A percentile compares a stretch with the other conserved stretches of the same genome.
Evolutionary conservation across 2,888 invertebrate genomes (phyloP).

Genomic region (Machimus rusticus): DNA sequence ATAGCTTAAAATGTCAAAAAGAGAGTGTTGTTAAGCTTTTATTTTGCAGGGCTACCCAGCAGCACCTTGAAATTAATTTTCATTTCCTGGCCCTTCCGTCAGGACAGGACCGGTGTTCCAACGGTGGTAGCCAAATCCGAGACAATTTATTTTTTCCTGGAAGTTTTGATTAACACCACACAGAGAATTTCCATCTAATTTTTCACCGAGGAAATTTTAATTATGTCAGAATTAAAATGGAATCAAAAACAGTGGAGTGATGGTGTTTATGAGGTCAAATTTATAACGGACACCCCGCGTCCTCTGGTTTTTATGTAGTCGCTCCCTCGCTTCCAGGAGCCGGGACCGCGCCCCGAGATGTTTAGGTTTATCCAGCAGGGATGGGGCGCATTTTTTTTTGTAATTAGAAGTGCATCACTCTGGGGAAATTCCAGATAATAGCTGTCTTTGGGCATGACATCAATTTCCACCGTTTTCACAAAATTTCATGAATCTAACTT

Average conservation of each 20-base stretch:
- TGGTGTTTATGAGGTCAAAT: conserved; percentile 42
- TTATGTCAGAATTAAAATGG: conserved; percentile 43
- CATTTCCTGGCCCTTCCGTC: background rate
- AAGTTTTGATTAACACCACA: conserved; percentile 22
- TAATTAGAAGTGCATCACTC: conserved; percentile 32
- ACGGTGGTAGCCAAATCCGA: background rate
- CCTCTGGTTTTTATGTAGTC: background rate
- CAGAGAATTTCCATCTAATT: conserved; percentile 39
- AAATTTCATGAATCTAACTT: background rate
- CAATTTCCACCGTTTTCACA: background rate
- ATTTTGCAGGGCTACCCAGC: background rate
- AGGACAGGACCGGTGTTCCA: background rate
- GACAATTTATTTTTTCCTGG: background rate
- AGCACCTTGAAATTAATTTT: background rate
- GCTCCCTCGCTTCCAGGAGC: background rate
- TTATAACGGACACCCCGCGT: conserved; percentile 34
- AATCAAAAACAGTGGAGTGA: conserved; percentile 37
- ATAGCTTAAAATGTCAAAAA: background rate
- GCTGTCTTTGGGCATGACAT: background rate
- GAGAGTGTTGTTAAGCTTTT: background rate
- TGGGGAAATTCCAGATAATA: conserved; percentile 4
- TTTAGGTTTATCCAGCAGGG: background rate
- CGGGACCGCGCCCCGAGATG: background rate
- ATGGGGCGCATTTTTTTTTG: background rate
- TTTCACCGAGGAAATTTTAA: conserved; percentile 42